A percentile compares a stretch with the other conserved stretches of the same genome.
Evolutionary conservation across 1,140 invertebrate species (phyloP).

Genomic region (Ostrea denselamellosa): DNA sequence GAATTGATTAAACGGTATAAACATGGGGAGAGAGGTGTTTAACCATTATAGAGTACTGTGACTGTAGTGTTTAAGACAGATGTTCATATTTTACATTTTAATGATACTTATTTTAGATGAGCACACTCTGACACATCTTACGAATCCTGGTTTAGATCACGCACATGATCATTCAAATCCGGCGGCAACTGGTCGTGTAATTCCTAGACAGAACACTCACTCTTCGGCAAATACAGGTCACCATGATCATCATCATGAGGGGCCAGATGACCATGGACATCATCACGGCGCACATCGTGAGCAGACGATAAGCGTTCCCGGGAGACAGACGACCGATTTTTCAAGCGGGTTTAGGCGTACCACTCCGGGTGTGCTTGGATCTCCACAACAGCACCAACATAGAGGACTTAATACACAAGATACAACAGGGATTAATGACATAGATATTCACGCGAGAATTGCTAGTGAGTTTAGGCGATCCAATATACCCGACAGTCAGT

Average conservation of each 20-base stretch:
- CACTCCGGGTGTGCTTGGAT: not conserved
- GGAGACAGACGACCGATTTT: not conserved
- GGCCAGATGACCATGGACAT: not conserved
- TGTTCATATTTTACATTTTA: not conserved
- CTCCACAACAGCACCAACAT: not conserved
- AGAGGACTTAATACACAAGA: not conserved
- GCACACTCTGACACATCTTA: slow-evolving; percentile 17
- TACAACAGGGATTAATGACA: not conserved
- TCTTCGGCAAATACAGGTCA: not conserved
- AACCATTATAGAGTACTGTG: too few species aligned
- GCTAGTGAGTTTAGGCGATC: not conserved
- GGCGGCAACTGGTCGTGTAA: not conserved
- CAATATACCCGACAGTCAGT: not conserved
- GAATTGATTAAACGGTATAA: too few species aligned
- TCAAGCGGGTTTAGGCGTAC: not conserved
- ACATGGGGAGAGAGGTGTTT: too few species aligned
- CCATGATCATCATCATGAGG: not conserved
- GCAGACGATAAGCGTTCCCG: not conserved
- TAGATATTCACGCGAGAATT: slow-evolving; percentile 17
- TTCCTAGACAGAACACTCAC: not conserved
- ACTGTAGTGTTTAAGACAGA: too few species aligned
- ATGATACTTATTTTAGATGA: not conserved
- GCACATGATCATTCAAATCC: not conserved
- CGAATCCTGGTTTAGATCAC: not conserved
- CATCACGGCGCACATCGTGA: not conserved